These are phyloP conservation scores for Epicampocera succincta DNA, from an alignment of 2,888 invertebrate species.

Conservation along the genomic window DNA sequence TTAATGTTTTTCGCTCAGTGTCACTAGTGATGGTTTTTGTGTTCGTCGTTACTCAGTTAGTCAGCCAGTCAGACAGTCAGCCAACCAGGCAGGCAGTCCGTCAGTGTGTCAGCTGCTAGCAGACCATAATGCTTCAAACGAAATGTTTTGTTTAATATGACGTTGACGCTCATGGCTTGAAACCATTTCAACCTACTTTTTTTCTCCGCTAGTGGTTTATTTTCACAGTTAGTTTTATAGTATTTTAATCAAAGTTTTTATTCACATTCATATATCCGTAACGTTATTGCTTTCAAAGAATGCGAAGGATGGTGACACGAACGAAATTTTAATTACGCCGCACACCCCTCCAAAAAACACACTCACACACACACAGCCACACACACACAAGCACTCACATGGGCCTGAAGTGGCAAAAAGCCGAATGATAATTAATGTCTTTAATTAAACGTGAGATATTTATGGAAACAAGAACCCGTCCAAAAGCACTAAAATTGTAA, in stretches of 20 bases:
- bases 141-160: constrained; percentile 51
- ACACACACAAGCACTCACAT: not conserved
- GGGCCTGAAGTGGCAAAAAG: not conserved
- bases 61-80: not conserved
- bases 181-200: constrained; percentile 63
- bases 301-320: constrained; percentile 41
- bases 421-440: constrained; percentile 16
- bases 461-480: no score
- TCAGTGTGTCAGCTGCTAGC: constrained; percentile 17
- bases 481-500: no score
- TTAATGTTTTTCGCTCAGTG: constrained; percentile 27
- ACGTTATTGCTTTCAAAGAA: constrained; percentile 29
- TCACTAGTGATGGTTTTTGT: constrained; percentile 14
- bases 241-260: constrained; percentile 30
- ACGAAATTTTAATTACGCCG: constrained; percentile 51
- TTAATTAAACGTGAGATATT: not conserved
- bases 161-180: constrained; percentile 56
- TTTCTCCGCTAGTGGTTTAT: constrained; percentile 45
- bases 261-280: constrained; percentile 2
- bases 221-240: constrained; percentile 32
- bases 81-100: not conserved
- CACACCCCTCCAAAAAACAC: not conserved
- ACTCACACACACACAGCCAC: not conserved
- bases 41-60: not conserved
- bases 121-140: constrained; percentile 23